These are phyloP conservation scores for Drosophila eohydei DNA, from an alignment of 2,888 invertebrate species.

Conservation along the genomic window DNA sequence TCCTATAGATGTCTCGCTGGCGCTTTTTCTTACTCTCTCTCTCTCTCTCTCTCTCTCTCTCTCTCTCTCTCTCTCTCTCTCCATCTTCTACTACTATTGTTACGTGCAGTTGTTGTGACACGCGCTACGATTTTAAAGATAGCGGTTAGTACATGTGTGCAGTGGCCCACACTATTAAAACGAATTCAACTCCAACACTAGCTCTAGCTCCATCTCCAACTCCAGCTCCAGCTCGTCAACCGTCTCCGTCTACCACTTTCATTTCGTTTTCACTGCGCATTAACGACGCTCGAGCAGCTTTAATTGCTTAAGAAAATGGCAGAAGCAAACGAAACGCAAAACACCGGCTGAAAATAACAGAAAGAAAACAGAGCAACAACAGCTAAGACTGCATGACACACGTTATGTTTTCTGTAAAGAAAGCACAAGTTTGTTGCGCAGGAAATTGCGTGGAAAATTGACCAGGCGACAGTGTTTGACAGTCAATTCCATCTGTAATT, in stretches of 20 bases:
- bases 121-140: conserved; percentile 66
- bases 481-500: conserved; percentile 4
- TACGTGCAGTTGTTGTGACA: conserved; percentile 51
- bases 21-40: not conserved
- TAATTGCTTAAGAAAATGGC: conserved; percentile 69
- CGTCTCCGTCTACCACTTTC: conserved; percentile 67
- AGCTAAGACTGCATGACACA: conserved; percentile 23
- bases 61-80: not conserved
- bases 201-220: conserved; percentile 45
- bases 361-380: conserved; percentile 17
- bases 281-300: conserved; percentile 75
- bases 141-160: conserved; percentile 40
- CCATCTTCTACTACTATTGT: conserved; percentile 4
- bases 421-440: conserved; percentile 56
- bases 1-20: conserved; percentile 13
- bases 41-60: not conserved
- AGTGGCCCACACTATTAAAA: conserved; percentile 35
- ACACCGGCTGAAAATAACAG: conserved; percentile 54
- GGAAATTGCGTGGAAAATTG: conserved; percentile 46
- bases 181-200: conserved; percentile 32
- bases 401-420: conserved; percentile 39
- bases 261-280: conserved; percentile 78
- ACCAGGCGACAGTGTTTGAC: conserved; percentile 11
- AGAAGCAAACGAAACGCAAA: conserved; percentile 44
- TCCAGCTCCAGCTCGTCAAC: conserved; percentile 41